Conservation (phyloP, 2,888 invertebrate genomes). For the Ommatoiulus sabulosus region DNA sequence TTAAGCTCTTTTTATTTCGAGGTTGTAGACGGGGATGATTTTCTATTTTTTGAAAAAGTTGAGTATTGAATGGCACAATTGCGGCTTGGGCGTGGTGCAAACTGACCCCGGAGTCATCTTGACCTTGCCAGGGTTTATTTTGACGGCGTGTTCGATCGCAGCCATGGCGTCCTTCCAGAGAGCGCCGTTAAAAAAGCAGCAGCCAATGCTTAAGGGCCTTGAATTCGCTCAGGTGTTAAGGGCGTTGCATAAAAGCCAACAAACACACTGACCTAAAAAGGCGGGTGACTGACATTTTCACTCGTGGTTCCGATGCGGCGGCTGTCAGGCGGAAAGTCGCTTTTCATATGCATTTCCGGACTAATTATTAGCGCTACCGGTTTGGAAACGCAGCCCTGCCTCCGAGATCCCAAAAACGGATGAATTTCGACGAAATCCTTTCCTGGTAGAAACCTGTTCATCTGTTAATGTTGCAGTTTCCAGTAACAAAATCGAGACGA, state of each 20-base stretch:
- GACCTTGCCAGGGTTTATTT: slow-evolving; percentile 28
- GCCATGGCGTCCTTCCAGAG: slow-evolving; percentile 30
- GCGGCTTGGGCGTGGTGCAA: neutral
- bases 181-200: neutral
- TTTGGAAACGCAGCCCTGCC: neutral
- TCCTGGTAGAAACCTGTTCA: slow-evolving; percentile 6
- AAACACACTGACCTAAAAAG: slow-evolving; percentile 27
- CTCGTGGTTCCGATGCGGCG: slow-evolving; percentile 35
- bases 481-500: neutral
- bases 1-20: no score
- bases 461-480: neutral
- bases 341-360: slow-evolving; percentile 30
- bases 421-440: neutral
- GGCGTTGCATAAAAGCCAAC: slow-evolving; percentile 34
- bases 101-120: neutral
- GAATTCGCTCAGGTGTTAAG: slow-evolving; percentile 43
- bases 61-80: no score
- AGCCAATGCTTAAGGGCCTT: slow-evolving; percentile 35
- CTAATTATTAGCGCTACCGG: slow-evolving; percentile 16
- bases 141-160: neutral
- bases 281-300: slow-evolving; percentile 32
- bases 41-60: no score
- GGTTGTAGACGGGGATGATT: no score
- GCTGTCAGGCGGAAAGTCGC: slow-evolving; percentile 43
- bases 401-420: neutral